These are phyloP conservation scores for Calyptommatus sinebrachiatus DNA, from an alignment of 2,113 vertebrate genomes.

Conservation along the genomic window DNA sequence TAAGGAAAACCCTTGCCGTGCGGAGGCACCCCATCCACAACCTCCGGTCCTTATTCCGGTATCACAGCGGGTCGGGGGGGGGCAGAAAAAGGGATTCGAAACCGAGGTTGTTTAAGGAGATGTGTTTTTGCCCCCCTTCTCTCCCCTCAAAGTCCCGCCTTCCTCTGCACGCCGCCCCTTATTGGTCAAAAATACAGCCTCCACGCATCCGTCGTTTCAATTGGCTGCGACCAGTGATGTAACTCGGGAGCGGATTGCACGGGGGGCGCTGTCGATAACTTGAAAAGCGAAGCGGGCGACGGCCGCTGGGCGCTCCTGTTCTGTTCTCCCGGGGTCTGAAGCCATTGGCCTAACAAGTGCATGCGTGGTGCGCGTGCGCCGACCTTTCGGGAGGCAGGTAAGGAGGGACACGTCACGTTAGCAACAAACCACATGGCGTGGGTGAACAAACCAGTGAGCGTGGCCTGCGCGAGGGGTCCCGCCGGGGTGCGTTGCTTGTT, in stretches of 20 bases:
- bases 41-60: neutral
- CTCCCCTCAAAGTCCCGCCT: constrained; percentile 35
- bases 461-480: neutral
- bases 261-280: neutral
- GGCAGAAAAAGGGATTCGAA: neutral
- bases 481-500: neutral
- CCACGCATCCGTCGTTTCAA: neutral
- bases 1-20: neutral
- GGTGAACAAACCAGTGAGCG: neutral
- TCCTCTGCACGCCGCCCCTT: neutral
- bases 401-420: neutral
- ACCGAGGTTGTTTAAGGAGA: constrained; percentile 42
- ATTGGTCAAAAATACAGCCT: constrained; percentile 7
- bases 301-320: neutral
- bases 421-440: neutral
- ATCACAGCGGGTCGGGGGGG: no score
- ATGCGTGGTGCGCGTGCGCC: no score
- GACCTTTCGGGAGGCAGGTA: neutral
- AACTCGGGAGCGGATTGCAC: neutral
- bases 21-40: no score
- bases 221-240: neutral
- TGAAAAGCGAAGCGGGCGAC: no score
- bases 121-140: neutral
- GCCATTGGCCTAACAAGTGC: neutral
- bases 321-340: neutral